A percentile compares a stretch with the other conserved stretches of the same genome.
Evolutionary conservation across 2,113 vertebrate genomes (phyloP).

Genomic region (Cnemophilus loriae): DNA sequence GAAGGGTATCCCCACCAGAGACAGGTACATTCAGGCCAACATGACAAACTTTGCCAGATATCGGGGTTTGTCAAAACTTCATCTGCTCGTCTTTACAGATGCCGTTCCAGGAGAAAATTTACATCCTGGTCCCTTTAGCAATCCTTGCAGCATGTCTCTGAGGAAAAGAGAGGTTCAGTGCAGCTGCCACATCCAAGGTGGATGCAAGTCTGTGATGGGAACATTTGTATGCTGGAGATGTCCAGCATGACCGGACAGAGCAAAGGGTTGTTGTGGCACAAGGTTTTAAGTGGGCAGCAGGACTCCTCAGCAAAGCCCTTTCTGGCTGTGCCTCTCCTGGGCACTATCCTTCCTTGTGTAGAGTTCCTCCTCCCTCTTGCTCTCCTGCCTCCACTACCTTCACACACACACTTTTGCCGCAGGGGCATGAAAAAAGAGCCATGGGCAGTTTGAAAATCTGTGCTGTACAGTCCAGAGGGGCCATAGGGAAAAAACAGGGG

Average conservation of each 20-base stretch:
- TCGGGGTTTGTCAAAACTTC: background rate
- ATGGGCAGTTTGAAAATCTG: background rate
- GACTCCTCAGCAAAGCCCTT: background rate
- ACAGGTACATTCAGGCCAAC: background rate
- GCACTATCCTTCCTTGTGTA: background rate
- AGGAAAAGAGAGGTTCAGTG: background rate
- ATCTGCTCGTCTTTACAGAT: background rate
- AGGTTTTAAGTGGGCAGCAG: background rate
- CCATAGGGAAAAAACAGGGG: background rate
- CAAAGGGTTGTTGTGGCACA: background rate
- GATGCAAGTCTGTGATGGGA: background rate
- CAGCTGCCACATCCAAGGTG: background rate
- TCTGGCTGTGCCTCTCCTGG: background rate
- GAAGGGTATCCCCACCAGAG: background rate
- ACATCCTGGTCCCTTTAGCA: background rate
- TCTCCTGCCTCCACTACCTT: background rate
- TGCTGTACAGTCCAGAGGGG: background rate
- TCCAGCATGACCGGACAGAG: background rate
- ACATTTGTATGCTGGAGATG: background rate
- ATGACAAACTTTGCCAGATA: background rate
- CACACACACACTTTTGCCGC: background rate
- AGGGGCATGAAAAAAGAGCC: fast-evolving
- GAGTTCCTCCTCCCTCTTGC: background rate
- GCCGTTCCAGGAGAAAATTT: background rate
- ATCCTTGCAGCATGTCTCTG: background rate